Base-by-base conservation (phyloP, 2,888 invertebrate species). In the Diaperis boleti region DNA sequence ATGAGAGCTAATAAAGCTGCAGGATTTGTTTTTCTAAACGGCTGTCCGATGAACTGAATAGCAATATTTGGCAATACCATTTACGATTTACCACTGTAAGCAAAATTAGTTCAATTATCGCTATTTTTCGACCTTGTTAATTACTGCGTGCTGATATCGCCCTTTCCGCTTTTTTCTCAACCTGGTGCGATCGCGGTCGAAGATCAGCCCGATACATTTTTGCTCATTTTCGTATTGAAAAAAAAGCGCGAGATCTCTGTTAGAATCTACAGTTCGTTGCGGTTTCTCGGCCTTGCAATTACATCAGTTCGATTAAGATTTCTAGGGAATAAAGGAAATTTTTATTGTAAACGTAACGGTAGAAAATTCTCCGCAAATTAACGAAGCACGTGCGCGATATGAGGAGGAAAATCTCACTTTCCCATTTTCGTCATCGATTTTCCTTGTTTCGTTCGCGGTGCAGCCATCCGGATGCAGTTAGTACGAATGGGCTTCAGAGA, bases 251-350 rank as follows among this genome's bases (percentile, higher is more conserved):
- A 45, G 29, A 20, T 45, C 18, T 56, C 42, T 56, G 18, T 44
- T 52, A 57, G 68, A 62, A 61, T 67, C 65, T 69, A 70, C 68
- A 69, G 70, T 70, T 69, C 26, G 61, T 68, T 70, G 67, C 67
- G 70, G 70, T 70, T 70, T 68, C 64, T 67, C 60, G 66, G 61
- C 68, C 67, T 70, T 69, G 68, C 59, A 59, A 63, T 63, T 63
- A 63, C 59, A 57, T 45, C 50, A 52, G 22, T 33, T 55, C 61
- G 31, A 54, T 54, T 61, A 52, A 54, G 54, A 61, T 61, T 61
- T 61, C 61, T 61, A 13, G 31, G 18, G 33, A 50, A 62, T 42
- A 56, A 62, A 62, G 41, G 47, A 62, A 47, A 4, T 3, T 20
- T 13, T 14, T 44, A 29, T 59, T 49, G 60, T 42, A 33, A 22